A percentile compares a stretch with the other conserved stretches of the same genome.
Evolutionary conservation across 1,140 invertebrate species (phyloP).

Genomic region (Procambarus virginalis): DNA sequence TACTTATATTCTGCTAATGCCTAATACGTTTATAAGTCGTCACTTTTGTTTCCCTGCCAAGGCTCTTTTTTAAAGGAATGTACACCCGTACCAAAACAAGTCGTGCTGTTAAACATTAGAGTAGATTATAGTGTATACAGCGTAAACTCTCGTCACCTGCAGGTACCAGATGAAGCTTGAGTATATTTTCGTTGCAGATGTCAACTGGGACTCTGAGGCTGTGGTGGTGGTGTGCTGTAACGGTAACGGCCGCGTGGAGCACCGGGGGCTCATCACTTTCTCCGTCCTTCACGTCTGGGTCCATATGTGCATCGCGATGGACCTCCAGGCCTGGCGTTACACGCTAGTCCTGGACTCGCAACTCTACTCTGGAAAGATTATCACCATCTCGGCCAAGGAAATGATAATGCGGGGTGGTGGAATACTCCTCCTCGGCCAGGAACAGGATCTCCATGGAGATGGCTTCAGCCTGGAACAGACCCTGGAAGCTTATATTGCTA

Average conservation of each 20-base stretch:
- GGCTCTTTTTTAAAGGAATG: no score
- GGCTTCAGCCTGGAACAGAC: constrained; percentile 58
- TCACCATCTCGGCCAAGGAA: neutral
- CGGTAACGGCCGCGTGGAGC: constrained; percentile 46
- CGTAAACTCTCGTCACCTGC: no score
- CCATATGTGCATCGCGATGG: constrained; percentile 54
- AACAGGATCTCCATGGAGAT: constrained; percentile 58
- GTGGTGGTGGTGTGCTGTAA: constrained; percentile 61
- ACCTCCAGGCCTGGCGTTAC: constrained; percentile 33
- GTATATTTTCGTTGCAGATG: constrained; percentile 21
- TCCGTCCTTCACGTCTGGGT: constrained; percentile 37
- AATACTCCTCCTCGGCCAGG: constrained; percentile 61
- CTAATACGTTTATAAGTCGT: no score
- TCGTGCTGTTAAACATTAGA: no score
- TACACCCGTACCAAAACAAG: no score
- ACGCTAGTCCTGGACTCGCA: constrained; percentile 26
- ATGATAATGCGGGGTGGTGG: constrained; percentile 56
- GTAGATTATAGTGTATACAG: no score
- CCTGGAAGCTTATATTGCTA: constrained; percentile 59
- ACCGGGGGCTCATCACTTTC: neutral
- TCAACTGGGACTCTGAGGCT: constrained; percentile 14
- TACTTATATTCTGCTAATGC: no score
- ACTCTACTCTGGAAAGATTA: constrained; percentile 25
- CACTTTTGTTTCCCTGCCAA: no score
- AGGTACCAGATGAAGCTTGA: no score